Evolutionary conservation across 2,888 invertebrate species (phyloP).

Genomic region (Lithodes maja): DNA sequence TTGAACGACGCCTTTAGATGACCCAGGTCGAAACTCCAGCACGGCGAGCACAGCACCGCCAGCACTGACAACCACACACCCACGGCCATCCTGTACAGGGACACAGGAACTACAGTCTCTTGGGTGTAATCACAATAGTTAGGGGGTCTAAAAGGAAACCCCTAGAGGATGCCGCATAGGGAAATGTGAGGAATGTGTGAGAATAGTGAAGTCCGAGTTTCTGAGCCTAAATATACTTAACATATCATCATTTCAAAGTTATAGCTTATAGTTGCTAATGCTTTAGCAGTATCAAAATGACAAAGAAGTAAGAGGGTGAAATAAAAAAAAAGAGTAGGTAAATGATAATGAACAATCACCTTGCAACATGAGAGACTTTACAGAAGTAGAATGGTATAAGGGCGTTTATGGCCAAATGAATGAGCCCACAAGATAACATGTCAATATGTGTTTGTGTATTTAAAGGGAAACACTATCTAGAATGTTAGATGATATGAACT

Average conservation of each 20-base stretch:
- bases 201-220: background rate
- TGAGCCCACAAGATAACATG: too few species aligned
- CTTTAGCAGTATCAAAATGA: background rate
- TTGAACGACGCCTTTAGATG: conserved; percentile 40
- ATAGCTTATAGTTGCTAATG: background rate
- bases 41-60: conserved; percentile 12
- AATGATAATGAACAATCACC: too few species aligned
- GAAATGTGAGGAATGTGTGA: background rate
- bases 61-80: conserved; percentile 5
- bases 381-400: too few species aligned
- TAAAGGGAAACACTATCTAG: background rate
- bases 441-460: background rate
- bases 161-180: background rate
- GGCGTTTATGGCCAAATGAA: too few species aligned
- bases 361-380: too few species aligned
- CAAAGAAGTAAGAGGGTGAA: too few species aligned
- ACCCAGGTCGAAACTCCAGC: conserved; percentile 30
- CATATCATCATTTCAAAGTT: too few species aligned
- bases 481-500: background rate
- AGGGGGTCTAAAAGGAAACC: background rate
- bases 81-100: conserved; percentile 29
- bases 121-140: background rate
- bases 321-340: too few species aligned
- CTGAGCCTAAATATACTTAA: too few species aligned
- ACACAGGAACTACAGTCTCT: background rate